Evolutionary conservation across 2,797 vertebrate species (phyloP), one percentile per base, ranked within the genome.

Genomic region (Pelochelys cantorii): DNA sequence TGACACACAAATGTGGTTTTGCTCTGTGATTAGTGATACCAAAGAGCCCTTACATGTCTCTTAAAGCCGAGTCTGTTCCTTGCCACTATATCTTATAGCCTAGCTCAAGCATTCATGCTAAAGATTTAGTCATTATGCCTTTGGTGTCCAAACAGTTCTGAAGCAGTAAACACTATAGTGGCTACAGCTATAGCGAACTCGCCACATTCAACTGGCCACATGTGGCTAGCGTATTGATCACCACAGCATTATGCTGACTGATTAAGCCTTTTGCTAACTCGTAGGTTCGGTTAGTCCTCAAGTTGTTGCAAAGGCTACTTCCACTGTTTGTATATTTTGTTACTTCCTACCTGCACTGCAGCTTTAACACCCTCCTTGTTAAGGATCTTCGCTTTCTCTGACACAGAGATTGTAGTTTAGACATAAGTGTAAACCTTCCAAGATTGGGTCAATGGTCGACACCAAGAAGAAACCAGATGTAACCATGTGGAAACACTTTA

Each of bases 401-500:
- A 34, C 17, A 20, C 8, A 68, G 8, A 11, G n/a, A 20, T 18
- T 68, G 15, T 22, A 34, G 65, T 20, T 34, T 34, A 68, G n/a
- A 68, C 17, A 34, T 34, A 65, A n/a, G 8, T 31, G n/a, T 65
- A 65, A 65, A 3, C 15, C 31, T 65, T 65, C 29, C 62, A n/a
- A 65, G 62, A 17, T 65, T 31, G n/a, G 15, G 31, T n/a, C 31
- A 65, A n/a, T 15, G 62, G 17, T 65, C 31, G 5, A 65, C 62
- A n/a, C 37, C 42, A 81, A 48, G n/a, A 77, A 81, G 86, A 81
- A 87, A 79, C 10, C 37, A 42, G 20, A 37, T 56, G 77, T 2
- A 2, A 93, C 55, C 62, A 93, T 90, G 85, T 60, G 84, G 79
- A 79, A 93, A 52, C 74, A 22, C 42, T 94, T 95, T 31, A 83